Conservation (phyloP, 2,113 vertebrate species). For the Haemorhous mexicanus region DNA sequence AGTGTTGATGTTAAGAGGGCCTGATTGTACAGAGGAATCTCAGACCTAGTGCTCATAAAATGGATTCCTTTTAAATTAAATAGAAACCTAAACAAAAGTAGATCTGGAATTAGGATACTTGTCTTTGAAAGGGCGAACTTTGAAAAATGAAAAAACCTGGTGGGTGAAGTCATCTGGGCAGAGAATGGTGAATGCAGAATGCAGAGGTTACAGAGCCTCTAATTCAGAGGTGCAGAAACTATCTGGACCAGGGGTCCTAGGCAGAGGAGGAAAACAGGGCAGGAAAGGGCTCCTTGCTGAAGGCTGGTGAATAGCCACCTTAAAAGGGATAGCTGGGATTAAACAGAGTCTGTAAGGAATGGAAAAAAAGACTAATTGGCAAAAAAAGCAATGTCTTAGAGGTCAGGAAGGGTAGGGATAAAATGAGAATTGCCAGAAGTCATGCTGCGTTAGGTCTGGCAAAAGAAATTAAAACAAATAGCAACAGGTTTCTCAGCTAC, state of each 20-base stretch:
- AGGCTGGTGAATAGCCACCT: background rate
- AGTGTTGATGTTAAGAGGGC: constrained; percentile 48
- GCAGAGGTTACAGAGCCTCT: background rate
- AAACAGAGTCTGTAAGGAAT: constrained; percentile 6
- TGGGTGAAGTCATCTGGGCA: constrained; percentile 24
- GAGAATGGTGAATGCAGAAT: background rate
- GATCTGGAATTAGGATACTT: constrained; percentile 3
- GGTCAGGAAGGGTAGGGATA: constrained; percentile 56
- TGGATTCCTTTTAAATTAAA: constrained; percentile 58
- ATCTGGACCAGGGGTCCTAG: background rate
- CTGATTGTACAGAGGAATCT: constrained; percentile 41
- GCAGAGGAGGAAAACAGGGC: background rate
- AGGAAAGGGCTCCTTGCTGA: background rate
- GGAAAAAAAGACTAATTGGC: constrained; percentile 42
- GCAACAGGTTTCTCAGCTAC: constrained; percentile 63
- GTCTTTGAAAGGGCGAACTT: constrained; percentile 40
- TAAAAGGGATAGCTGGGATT: constrained; percentile 29
- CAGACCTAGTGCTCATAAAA: constrained; percentile 33
- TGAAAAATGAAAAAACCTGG: constrained; percentile 7
- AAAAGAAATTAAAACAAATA: constrained; percentile 64
- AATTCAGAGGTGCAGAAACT: background rate
- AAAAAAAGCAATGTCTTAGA: constrained; percentile 44
- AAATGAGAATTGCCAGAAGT: constrained; percentile 58
- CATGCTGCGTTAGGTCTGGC: constrained; percentile 50
- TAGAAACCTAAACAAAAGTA: constrained; percentile 57